phyloP scores from a whole-genome alignment of 1,140 invertebrate genomes.

The Galleria mellonella region DNA sequence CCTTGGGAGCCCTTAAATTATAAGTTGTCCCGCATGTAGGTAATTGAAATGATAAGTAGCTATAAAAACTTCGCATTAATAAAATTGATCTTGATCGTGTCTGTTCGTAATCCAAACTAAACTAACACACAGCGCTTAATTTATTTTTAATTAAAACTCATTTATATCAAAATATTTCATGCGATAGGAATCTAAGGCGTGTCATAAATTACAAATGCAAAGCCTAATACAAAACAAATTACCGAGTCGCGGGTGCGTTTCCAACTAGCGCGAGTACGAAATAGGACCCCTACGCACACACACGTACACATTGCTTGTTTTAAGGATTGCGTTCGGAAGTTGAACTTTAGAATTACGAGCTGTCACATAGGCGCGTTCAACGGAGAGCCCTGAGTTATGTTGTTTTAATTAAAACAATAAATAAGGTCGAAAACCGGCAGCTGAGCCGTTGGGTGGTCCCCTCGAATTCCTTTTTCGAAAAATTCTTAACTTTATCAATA shows the following conservation, averaged over 20 bases:
- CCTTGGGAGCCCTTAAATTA: neutral
- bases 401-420: conserved; percentile 66
- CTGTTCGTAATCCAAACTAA: conserved; percentile 1
- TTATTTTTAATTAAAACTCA: conserved; percentile 3
- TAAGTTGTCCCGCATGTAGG: neutral
- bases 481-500: conserved; percentile 45
- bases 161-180: conserved; percentile 3
- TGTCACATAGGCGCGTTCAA: conserved; percentile 45
- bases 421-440: conserved; percentile 33
- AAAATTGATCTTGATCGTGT: neutral
- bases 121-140: conserved; percentile 1
- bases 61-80: conserved; percentile 1
- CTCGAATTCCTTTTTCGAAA: conserved; percentile 34
- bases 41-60: conserved; percentile 1
- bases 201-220: conserved; percentile 1
- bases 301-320: conserved; percentile 27
- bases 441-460: conserved; percentile 41
- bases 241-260: neutral
- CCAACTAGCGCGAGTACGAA: neutral
- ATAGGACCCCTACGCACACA: conserved; percentile 12
- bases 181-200: conserved; percentile 1
- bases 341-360: conserved; percentile 48
- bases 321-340: conserved; percentile 41
- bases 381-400: conserved; percentile 48
- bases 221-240: conserved; percentile 1